A percentile compares a stretch with the other conserved stretches of the same genome.
These are phyloP conservation scores for Leptopilina clavipes DNA, from an alignment of 1,140 invertebrate genomes.

Conservation along the genomic window DNA sequence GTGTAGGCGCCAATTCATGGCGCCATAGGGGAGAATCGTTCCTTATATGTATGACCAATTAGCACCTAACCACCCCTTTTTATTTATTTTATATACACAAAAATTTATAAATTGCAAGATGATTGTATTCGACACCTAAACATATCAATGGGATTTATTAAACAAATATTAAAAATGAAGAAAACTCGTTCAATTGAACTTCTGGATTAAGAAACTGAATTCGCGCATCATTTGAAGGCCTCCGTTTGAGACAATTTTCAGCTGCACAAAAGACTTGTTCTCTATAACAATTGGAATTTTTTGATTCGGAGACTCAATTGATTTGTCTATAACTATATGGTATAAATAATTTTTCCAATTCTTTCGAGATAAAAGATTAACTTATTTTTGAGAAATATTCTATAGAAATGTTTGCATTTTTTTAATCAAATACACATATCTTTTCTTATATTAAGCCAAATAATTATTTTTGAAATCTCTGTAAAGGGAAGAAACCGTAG, in stretches of 20 bases:
- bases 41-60: conserved; percentile 62
- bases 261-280: too few species aligned
- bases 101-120: background rate
- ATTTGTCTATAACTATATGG: too few species aligned
- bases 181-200: too few species aligned
- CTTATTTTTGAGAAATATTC: conserved; percentile 33
- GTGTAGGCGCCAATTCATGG: conserved; percentile 67
- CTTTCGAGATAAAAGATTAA: background rate
- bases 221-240: too few species aligned
- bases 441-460: background rate
- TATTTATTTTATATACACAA: conserved; percentile 22
- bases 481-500: conserved; percentile 21
- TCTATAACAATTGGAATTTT: too few species aligned
- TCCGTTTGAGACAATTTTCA: too few species aligned
- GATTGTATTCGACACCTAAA: background rate
- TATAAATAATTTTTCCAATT: too few species aligned
- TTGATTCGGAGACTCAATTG: too few species aligned
- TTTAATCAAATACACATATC: too few species aligned
- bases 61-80: conserved; percentile 59
- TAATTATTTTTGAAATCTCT: conserved; percentile 16
- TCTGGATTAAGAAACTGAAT: too few species aligned
- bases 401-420: too few species aligned
- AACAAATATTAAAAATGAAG: too few species aligned
- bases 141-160: background rate
- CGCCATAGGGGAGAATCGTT: conserved; percentile 60